Base-by-base conservation (phyloP, 2,113 vertebrate species). In the Brienomyrus brachyistius region DNA sequence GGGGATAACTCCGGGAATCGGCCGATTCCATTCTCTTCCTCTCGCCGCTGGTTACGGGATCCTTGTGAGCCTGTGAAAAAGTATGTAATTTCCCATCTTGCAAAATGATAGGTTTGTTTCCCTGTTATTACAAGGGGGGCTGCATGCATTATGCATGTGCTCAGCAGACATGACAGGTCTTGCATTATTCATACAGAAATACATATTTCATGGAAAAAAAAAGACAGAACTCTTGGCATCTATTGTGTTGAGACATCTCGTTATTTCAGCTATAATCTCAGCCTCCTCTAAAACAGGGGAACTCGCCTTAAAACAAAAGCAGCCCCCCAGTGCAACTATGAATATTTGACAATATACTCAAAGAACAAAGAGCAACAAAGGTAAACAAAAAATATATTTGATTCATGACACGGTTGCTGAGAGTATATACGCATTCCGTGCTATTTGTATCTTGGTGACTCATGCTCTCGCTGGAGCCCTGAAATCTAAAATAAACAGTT, bases 101-200 rank as follows among this genome's bases (percentile, higher is more conserved):
- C 48, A 87, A 90, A 90, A 87, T 90, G 48, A 90, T 87, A 87
- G 89, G 89, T 87, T 90, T 87, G 85, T 90, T 90, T 90, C 87
- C 54, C 54, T 50, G 74, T 90, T 88, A 88, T 90, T 88, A 90
- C 90, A 59, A 88, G 74, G 87, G 84, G 90, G 77, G 54, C 43
- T 45, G 45, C 86, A 90, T 90, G 86, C 86, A 90, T 88, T 88
- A 88, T 90, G 86, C 90, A 90, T 90, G 35, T 8, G 66, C 86
- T 82, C 74, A 40, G 48, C n/a, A 90, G 86, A 90, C 87, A 88
- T 88, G 70, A 83, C 90, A 88, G 70, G 35, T 83, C 87, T 59
- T 88, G 40, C 51, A 90, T 90, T 90, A 90, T 90, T 88, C 86
- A 90, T 88, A 56, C 13, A n/a, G 74, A 90, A 90, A 90, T 88